These are phyloP conservation scores for Diachrysia chrysitis DNA, from an alignment of 2,888 invertebrate genomes.

Conservation along the genomic window DNA sequence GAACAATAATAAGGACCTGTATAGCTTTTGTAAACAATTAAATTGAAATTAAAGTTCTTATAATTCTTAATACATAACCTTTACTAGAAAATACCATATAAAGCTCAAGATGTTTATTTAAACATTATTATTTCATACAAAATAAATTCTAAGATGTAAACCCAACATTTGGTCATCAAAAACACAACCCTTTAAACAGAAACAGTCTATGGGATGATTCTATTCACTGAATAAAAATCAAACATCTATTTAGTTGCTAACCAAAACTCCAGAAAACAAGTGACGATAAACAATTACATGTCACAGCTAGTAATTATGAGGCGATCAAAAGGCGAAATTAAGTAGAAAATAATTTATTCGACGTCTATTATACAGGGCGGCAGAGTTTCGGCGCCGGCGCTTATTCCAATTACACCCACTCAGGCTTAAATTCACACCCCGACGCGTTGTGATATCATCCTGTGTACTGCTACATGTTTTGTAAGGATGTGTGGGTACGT, in stretches of 20 bases:
- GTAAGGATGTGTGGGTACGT: conserved; percentile 8
- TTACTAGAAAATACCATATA: too few relatives aligned
- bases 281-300: conserved; percentile 22
- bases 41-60: too few relatives aligned
- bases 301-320: conserved; percentile 40
- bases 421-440: conserved; percentile 42
- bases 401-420: conserved; percentile 52
- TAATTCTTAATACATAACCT: too few relatives aligned
- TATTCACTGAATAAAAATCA: not conserved
- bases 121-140: too few relatives aligned
- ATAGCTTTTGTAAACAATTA: too few relatives aligned
- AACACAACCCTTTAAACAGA: too few relatives aligned
- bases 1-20: too few relatives aligned
- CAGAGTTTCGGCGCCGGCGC: conserved; percentile 46
- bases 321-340: conserved; percentile 44
- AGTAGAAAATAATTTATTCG: conserved; percentile 60
- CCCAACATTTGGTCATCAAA: too few relatives aligned
- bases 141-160: too few relatives aligned
- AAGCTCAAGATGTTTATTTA: too few relatives aligned
- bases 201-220: too few relatives aligned
- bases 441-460: conserved; percentile 36
- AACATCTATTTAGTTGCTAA: conserved; percentile 12
- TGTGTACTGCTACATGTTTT: conserved; percentile 11
- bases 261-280: not conserved
- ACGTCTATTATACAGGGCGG: conserved; percentile 44